These are phyloP conservation scores for Timema cristinae DNA, from an alignment of 2,888 invertebrate genomes.

Conservation along the genomic window DNA sequence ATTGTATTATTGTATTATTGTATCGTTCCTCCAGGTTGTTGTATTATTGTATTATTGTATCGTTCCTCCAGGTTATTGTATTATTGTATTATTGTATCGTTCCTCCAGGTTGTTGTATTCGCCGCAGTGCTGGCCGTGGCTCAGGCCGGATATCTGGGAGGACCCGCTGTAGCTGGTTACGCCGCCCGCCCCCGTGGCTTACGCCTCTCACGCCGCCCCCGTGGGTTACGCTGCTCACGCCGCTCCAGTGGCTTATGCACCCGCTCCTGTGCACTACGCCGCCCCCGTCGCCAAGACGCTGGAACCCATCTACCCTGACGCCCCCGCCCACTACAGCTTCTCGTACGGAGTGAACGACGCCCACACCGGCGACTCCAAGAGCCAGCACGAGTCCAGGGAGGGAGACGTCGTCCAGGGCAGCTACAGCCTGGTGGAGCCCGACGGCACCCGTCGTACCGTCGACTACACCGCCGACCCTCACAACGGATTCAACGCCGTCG, in stretches of 20 bases:
- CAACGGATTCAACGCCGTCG: constrained; percentile 33
- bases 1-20: constrained; percentile 27
- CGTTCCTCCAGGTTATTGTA: too few relatives aligned
- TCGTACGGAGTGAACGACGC: constrained; percentile 21
- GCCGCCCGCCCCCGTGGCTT: constrained; percentile 30
- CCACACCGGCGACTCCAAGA: constrained; percentile 22
- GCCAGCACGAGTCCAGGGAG: constrained; percentile 20
- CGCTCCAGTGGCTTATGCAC: constrained; percentile 22
- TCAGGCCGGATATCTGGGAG: constrained; percentile 21
- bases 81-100: too few relatives aligned
- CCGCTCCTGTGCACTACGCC: constrained; percentile 20
- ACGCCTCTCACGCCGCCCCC: constrained; percentile 39
- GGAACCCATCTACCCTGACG: constrained; percentile 23
- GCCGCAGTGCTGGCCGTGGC: constrained; percentile 33
- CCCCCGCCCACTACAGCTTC: constrained; percentile 21
- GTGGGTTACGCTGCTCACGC: constrained; percentile 24
- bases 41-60: too few relatives aligned
- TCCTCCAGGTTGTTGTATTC: constrained; percentile 30
- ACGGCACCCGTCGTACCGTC: constrained; percentile 21
- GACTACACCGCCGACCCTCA: constrained; percentile 22
- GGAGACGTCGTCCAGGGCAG: constrained; percentile 24
- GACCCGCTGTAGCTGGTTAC: constrained; percentile 20
- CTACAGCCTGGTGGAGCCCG: constrained; percentile 22
- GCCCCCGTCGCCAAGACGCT: constrained; percentile 13
- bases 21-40: too few relatives aligned